Evolutionary conservation across 2,888 invertebrate species (phyloP), one percentile per base, ranked within the genome.

Genomic region (Aelia acuminata): DNA sequence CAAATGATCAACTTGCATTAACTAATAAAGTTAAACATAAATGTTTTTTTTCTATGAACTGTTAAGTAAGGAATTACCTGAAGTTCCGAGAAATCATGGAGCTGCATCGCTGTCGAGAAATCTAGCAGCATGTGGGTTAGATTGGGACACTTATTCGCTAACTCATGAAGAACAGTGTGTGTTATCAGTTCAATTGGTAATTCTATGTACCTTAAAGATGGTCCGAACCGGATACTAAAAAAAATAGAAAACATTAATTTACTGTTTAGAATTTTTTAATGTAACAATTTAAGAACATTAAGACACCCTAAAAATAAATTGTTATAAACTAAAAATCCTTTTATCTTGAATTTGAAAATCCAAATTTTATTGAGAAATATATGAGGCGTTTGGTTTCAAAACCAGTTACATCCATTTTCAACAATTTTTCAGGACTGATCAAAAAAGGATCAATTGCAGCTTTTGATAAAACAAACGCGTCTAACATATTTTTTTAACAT

Each of bases 51-150:
- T 26, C 22, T 84, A 43, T 3, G 0, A 20, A 31, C 26, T 70
- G 18, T 35, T 35, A 20, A 18, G 15, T 3, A 31, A 47, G 50
- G 26, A 49, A 85, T 48, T 80, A 94, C 93, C 92, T 95, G 94
- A 94, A 99, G 96, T 93, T 98, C 98, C 91, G 98, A 99, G 94
- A 99, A 99, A 92, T 99, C 99, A 93, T 99, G 99, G 89, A 99
- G 94, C 92, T 99, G 99, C 98, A 98, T 98, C 63, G 99, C 99
- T 92, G 99, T 99, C 90, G 99, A 98, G 92, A 99, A 99, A 92
- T 99, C 99, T 90, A 99, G 94, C 31, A 99, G 94, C 96, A 99
- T 97, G 92, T 98, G 97, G 0, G 98, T 98, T 88, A 99, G 93
- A 92, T 98, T 98, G 0, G 98, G 98, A 91, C 98, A 99, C 92